Evolutionary conservation across 2,113 vertebrate species (phyloP).

Genomic region (Passer domesticus): DNA sequence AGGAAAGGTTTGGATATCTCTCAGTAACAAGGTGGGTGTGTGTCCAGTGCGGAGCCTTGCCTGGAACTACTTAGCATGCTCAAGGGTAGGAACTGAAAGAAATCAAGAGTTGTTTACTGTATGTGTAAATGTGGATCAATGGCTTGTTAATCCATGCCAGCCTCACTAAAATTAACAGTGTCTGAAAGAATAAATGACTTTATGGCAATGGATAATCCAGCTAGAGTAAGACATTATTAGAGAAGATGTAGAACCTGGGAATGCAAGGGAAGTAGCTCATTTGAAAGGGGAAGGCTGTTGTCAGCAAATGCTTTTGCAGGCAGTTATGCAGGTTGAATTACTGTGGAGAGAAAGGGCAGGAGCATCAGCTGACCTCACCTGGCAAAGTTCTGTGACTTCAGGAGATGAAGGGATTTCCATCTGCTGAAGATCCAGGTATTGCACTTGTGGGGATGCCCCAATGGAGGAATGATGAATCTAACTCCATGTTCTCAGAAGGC

Average conservation of each 20-base stretch:
- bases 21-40: background rate
- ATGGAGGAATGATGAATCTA: too few species aligned
- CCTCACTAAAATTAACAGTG: constrained; percentile 49
- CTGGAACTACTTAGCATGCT: background rate
- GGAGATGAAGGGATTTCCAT: background rate
- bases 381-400: background rate
- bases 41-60: fast-evolving
- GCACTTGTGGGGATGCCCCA: too few species aligned
- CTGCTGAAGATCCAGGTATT: background rate
- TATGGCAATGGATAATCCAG: constrained; percentile 41
- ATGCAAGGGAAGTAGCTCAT: background rate
- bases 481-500: too few species aligned
- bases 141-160: constrained; percentile 46
- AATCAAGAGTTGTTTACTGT: constrained; percentile 49
- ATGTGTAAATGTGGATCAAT: constrained; percentile 35
- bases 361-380: background rate
- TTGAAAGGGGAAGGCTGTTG: background rate
- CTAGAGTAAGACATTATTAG: background rate
- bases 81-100: background rate
- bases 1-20: background rate
- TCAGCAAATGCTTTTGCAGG: background rate
- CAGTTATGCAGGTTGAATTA: background rate
- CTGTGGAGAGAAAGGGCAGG: background rate
- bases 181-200: constrained; percentile 26
- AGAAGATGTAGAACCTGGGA: background rate